phyloP scores from a whole-genome alignment of 2,797 vertebrate species.

The Garrulus glandarius region DNA sequence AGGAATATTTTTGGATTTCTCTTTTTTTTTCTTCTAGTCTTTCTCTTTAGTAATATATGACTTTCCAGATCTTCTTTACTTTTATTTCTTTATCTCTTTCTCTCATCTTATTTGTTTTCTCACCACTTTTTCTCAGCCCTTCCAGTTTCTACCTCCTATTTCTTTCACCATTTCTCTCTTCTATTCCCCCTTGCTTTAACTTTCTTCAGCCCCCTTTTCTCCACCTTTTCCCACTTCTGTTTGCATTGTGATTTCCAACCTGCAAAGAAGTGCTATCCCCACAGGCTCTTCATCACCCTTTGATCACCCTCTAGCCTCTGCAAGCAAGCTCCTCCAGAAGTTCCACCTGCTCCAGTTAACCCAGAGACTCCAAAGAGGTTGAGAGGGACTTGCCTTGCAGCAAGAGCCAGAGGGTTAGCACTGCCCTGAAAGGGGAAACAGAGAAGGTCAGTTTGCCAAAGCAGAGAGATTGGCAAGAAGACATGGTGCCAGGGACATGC shows the following conservation, averaged over 20 bases:
- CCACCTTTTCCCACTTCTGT: neutral
- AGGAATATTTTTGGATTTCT: neutral
- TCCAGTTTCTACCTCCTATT: neutral
- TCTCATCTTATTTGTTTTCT: neutral
- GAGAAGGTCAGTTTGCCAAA: neutral
- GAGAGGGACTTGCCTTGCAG: neutral
- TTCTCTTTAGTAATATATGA: neutral
- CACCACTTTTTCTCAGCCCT: neutral
- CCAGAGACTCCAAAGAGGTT: neutral
- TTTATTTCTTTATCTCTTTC: neutral
- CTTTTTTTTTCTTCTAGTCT: neutral
- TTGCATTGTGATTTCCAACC: neutral
- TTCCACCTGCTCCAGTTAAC: neutral
- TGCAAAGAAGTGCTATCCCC: neutral
- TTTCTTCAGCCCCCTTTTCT: neutral
- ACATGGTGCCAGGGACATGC: neutral
- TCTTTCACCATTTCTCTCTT: neutral
- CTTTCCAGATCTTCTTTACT: neutral
- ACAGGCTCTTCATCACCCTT: neutral
- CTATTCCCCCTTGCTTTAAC: neutral
- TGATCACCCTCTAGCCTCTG: neutral
- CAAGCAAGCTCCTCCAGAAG: neutral
- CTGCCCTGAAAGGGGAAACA: neutral
- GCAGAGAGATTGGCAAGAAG: neutral
- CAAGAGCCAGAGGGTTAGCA: neutral